Evolutionary conservation across 2,797 vertebrate species (phyloP).

Genomic region (Otus scops): DNA sequence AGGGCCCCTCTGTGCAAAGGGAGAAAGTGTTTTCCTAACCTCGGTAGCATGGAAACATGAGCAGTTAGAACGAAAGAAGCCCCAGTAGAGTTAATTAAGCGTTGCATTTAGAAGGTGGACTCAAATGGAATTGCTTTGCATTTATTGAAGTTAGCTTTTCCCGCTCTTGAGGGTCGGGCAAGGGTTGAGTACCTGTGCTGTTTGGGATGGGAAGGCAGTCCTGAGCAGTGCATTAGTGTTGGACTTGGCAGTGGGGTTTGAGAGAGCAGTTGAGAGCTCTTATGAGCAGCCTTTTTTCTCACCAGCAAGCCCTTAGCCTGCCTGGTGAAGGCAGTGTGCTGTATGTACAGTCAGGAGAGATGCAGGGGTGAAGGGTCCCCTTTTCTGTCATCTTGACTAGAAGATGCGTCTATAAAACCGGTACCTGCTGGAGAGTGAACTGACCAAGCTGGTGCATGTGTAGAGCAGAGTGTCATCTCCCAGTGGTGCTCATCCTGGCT

Average conservation of each 20-base stretch:
- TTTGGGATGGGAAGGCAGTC: not conserved
- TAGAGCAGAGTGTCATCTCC: not conserved
- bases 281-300: not conserved
- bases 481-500: not conserved
- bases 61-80: not conserved
- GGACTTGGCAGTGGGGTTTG: not conserved
- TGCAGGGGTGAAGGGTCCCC: not conserved
- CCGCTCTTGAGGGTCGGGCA: not conserved
- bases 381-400: not conserved
- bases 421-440: not conserved
- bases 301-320: not conserved
- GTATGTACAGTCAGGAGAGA: not conserved
- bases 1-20: not conserved
- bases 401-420: not conserved
- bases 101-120: not conserved
- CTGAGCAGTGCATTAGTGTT: accelerated
- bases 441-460: not conserved
- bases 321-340: not conserved
- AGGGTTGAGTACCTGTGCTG: not conserved
- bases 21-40: slow-evolving; percentile 27
- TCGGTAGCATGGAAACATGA: not conserved
- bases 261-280: not conserved
- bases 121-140: not conserved
- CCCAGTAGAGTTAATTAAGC: slow-evolving; percentile 33
- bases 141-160: not conserved